Base-by-base conservation (phyloP, 1,140 invertebrate species). In the Papilio xuthus region DNA sequence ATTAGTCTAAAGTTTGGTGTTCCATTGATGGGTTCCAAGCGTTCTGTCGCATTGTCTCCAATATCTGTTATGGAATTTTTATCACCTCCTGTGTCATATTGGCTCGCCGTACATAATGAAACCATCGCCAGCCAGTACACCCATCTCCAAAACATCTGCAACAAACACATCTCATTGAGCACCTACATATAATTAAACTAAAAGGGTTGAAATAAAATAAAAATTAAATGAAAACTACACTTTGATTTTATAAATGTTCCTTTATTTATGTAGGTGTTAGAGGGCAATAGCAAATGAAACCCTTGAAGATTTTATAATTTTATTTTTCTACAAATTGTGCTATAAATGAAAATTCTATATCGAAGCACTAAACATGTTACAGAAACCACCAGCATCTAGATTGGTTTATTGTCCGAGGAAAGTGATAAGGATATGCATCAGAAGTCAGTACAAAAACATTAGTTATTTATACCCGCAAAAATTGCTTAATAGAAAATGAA, bases 1-100 rank as follows among this genome's bases (percentile, higher is more conserved):
- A 92, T 94, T 13, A 95, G 85, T 78, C 92, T 92, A 85, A 90
- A 95, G 82, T 95, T 95, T 26, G 90, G 90, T 0, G 95, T 95
- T 6, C 94, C 95, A 81, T 94, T 93, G 13, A 95, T 95, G 4
- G 88, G 82, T 84, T 95, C 94, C 56, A 95, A 87, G 8, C 83
- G 83, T 28, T 89, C 84, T 23, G 86, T 88, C 20, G 78, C 82
- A 79, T 88, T 92, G 69, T 91, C 89, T 41, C 32, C 81, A 32
- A 85, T 76, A 41, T 86, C 85, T 41, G 83, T 79, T 71, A 94
- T 87, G 7, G 88, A 80, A 83, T 94, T 94, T 81, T 89, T 90
- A 74, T 92, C 90, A 4, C 83, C 85, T n/a, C 87, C 89, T 32
- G 77, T 87, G 56, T 88, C 88, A 53, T 85, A 88, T 74, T 92